Base-by-base conservation (phyloP, 1,140 invertebrate species). In the Drosophila trapezifrons region DNA sequence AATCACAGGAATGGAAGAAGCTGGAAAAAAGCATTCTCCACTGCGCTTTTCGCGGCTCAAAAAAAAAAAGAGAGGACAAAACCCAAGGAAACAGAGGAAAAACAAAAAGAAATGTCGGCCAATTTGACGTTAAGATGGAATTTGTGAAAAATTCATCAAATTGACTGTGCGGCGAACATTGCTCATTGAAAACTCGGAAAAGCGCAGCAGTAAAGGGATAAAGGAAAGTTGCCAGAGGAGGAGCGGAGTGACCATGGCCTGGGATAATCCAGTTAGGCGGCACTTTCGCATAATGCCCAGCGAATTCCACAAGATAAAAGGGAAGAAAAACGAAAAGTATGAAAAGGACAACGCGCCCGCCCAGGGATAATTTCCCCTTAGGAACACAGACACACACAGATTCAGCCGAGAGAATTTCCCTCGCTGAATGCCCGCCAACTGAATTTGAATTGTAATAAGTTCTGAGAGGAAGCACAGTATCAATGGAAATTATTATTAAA, bases 121-220 rank as follows among this genome's bases (percentile, higher is more conserved):
- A 86, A 86, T 86, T 86, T 86, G 76, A 87, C 71, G 79, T 87
- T 87, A 83, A 79, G 84, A 83, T 83, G 84, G 67, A 86, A 87
- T 83, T 86, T 83, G 76, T 83, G 79, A 87, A 86, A 86, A 79
- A 86, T 86, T 83, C 83, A 86, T 86, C 76, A 86, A 87, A 87
- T 83, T 87, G 83, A 86, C 83, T 83, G 76, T 18, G 25, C 70
- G 54, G 64, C 67, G 56, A 66, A 59, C 55, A 69, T 59, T 69
- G 70, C 82, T 62, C 82, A 78, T 83, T 87, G 75, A 82, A 81
- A 85, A 54, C 47, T 22, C 25, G n/a, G 20, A 69, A 49, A 63
- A 58, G 40, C 51, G 51, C 51, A 22, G 51, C 32, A 5, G 51
- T 17, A 12, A 17, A 13, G 3, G 46, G 46, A 17, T 17, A 29